phyloP scores from a whole-genome alignment of 2,113 vertebrate genomes.

The Isurus oxyrinchus region DNA sequence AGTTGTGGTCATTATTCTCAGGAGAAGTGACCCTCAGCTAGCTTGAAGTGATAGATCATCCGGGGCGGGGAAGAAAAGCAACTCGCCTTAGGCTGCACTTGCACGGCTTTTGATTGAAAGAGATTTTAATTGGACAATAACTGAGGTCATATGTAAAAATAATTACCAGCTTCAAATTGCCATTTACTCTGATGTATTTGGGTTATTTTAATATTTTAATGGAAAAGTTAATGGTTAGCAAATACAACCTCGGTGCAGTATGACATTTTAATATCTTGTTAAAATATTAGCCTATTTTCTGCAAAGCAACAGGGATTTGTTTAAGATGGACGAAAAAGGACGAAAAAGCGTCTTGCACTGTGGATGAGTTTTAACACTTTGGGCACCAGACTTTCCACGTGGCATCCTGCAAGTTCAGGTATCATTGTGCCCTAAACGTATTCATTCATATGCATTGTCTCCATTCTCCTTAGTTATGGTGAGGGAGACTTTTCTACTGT shows the following conservation, averaged over 20 bases:
- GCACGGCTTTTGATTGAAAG: conserved; percentile 27
- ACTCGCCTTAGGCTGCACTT: conserved; percentile 20
- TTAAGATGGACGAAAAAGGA: background rate
- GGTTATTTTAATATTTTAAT: conserved; percentile 38
- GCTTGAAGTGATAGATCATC: background rate
- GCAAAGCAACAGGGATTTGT: conserved; percentile 27
- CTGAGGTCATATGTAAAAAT: conserved; percentile 33
- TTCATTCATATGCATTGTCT: background rate
- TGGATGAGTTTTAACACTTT: conserved; percentile 4
- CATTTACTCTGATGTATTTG: conserved; percentile 37
- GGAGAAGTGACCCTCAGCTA: conserved; percentile 1
- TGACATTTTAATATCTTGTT: conserved; percentile 38
- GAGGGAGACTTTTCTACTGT: no score
- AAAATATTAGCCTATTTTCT: conserved; percentile 36
- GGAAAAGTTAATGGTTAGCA: conserved; percentile 37
- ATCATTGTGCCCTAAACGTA: background rate
- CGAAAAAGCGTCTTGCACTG: background rate
- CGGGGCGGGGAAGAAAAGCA: background rate
- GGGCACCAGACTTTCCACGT: background rate
- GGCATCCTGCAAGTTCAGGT: background rate
- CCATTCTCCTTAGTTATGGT: no score
- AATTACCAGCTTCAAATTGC: conserved; percentile 36
- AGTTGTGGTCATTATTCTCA: background rate
- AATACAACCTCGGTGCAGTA: conserved; percentile 21
- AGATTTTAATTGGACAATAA: conserved; percentile 37